These are phyloP conservation scores for Pocillopora damicornis DNA, from an alignment of 64 coral and sea anemone species.

Conservation along the genomic window DNA sequence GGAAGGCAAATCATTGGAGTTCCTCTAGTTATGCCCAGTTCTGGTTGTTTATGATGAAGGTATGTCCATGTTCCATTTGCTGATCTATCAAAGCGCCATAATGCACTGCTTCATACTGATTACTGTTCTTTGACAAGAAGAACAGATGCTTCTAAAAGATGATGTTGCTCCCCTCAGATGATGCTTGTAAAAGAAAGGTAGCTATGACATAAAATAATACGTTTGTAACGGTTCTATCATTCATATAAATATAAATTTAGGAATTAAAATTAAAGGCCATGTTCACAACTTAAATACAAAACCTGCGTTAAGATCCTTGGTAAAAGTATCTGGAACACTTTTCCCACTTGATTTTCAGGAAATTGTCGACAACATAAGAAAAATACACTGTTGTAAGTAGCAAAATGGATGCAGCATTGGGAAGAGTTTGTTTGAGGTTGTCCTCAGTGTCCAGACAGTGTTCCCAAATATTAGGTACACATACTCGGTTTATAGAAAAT, in stretches of 20 bases:
- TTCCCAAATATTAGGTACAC: not conserved
- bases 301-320: too few relatives aligned
- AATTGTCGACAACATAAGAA: too few relatives aligned
- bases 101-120: not conserved
- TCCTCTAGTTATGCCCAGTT: not conserved
- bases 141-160: not conserved
- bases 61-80: not conserved
- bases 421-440: not conserved
- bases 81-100: not conserved
- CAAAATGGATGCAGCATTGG: not conserved
- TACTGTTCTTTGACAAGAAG: not conserved
- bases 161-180: not conserved
- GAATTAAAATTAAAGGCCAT: too few relatives aligned
- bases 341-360: too few relatives aligned
- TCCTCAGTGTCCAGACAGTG: not conserved
- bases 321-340: too few relatives aligned
- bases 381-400: not conserved
- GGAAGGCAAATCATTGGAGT: not conserved
- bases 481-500: not conserved
- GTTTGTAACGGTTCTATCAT: too few relatives aligned
- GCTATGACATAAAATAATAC: too few relatives aligned
- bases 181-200: not conserved
- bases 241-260: too few relatives aligned
- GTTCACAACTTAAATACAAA: too few relatives aligned
- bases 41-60: not conserved